Evolutionary conservation across 2,888 invertebrate species (phyloP).

Genomic region (Eledone cirrhosa): DNA sequence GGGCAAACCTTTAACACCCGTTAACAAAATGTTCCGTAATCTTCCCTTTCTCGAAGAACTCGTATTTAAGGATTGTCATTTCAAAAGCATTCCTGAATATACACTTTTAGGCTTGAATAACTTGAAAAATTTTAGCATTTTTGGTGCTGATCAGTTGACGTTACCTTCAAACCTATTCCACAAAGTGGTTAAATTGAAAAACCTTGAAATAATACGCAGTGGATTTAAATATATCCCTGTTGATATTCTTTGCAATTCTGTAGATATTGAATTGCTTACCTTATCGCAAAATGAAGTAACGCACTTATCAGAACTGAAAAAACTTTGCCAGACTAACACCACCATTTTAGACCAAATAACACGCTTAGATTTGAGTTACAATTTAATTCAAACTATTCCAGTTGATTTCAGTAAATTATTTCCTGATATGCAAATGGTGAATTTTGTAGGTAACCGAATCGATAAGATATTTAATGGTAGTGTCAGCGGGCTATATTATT

Average conservation of each 20-base stretch:
- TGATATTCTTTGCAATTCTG: neutral
- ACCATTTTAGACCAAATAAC: neutral
- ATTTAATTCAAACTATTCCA: neutral
- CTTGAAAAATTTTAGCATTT: slow-evolving; percentile 24
- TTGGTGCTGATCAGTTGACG: slow-evolving; percentile 20
- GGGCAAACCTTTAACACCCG: slow-evolving; percentile 19
- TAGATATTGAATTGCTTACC: neutral
- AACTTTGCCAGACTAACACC: slow-evolving; percentile 4
- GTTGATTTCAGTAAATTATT: neutral
- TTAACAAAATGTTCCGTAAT: slow-evolving; percentile 18
- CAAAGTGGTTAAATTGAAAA: neutral
- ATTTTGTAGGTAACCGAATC: neutral
- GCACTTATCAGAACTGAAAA: neutral
- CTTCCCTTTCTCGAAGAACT: slow-evolving; percentile 21
- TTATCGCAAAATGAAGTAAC: slow-evolving; percentile 15
- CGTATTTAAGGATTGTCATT: slow-evolving; percentile 24
- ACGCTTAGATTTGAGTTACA: slow-evolving; percentile 6
- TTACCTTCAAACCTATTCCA: neutral
- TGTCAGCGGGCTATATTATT: neutral
- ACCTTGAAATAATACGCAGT: slow-evolving; percentile 20
- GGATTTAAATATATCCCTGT: neutral
- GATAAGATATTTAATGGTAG: neutral
- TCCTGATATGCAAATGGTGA: slow-evolving; percentile 9
- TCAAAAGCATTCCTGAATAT: slow-evolving; percentile 16
- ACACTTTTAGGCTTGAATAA: slow-evolving; percentile 20